phyloP scores from a whole-genome alignment of 2,888 invertebrate genomes.

The Chrysopilus asiliformis region DNA sequence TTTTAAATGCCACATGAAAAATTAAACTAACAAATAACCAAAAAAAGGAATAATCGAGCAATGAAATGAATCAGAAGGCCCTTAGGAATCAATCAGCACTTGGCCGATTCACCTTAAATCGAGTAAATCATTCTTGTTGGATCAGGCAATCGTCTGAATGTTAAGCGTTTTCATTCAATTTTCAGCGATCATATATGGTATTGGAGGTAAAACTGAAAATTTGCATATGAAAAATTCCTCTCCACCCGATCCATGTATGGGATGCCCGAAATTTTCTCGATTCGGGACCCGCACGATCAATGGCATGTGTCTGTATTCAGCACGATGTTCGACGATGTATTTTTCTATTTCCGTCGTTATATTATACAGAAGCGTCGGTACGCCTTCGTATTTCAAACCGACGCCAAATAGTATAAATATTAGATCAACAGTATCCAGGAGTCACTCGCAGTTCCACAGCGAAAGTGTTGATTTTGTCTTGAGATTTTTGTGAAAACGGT shows the following conservation, averaged over 20 bases:
- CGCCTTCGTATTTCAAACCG: slow-evolving; percentile 11
- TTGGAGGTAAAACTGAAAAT: slow-evolving; percentile 12
- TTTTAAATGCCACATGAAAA: too few relatives aligned
- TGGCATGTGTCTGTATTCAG: slow-evolving; percentile 7
- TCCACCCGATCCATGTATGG: slow-evolving; percentile 35
- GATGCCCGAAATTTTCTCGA: slow-evolving; percentile 22
- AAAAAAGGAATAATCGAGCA: too few relatives aligned
- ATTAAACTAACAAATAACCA: too few relatives aligned
- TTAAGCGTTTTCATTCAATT: slow-evolving; percentile 1
- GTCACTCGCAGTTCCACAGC: slow-evolving; percentile 38
- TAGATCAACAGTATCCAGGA: slow-evolving; percentile 34
- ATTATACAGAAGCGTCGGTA: slow-evolving; percentile 9
- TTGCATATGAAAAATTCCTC: slow-evolving; percentile 11
- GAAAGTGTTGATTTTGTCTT: slow-evolving; percentile 36
- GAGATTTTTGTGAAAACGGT: slow-evolving; percentile 31
- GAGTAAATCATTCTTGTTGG: too few relatives aligned
- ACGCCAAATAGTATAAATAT: slow-evolving; percentile 33
- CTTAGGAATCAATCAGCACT: too few relatives aligned
- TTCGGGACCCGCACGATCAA: background rate
- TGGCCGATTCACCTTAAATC: too few relatives aligned
- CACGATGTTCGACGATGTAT: too few relatives aligned
- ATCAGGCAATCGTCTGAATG: too few relatives aligned
- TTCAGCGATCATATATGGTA: slow-evolving; percentile 17
- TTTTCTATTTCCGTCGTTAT: slow-evolving; percentile 15
- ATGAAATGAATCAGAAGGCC: too few relatives aligned